Percentiles rank a stretch among this genome's conserved stretches.
These are phyloP conservation scores for Nomada flava DNA, from an alignment of 2,888 invertebrate genomes.

Conservation along the genomic window DNA sequence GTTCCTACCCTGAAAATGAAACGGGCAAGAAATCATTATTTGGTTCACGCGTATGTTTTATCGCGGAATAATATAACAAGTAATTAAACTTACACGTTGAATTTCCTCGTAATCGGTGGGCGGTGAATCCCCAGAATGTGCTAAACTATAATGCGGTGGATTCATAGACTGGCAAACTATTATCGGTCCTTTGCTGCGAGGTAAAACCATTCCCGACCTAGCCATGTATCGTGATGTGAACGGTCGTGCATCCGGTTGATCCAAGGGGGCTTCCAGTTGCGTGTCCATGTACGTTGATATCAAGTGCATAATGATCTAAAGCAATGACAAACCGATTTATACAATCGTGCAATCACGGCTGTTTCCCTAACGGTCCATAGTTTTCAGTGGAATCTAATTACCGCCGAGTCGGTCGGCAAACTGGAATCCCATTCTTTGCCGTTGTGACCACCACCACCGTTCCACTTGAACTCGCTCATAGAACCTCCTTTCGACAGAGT, in stretches of 20 bases:
- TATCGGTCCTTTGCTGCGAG: conserved; percentile 85
- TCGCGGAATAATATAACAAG: neutral
- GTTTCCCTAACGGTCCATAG: neutral
- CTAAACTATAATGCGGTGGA: conserved; percentile 90
- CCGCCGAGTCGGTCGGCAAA: conserved; percentile 94
- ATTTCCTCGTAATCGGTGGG: conserved; percentile 88
- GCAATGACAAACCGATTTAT: conserved; percentile 41
- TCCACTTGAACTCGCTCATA: conserved; percentile 95
- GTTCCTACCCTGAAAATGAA: conserved; percentile 89
- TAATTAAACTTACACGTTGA: conserved; percentile 85
- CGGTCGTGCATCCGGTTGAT: conserved; percentile 88
- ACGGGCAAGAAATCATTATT: conserved; percentile 73
- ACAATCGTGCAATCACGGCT: no score
- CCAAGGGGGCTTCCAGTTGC: conserved; percentile 89
- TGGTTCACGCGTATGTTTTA: neutral
- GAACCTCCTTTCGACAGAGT: conserved; percentile 93
- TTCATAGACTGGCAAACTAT: conserved; percentile 88
- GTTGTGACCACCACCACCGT: conserved; percentile 90
- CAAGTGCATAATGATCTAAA: conserved; percentile 92
- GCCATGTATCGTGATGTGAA: conserved; percentile 85
- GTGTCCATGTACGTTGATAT: conserved; percentile 95
- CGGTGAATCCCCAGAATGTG: conserved; percentile 83
- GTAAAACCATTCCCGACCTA: conserved; percentile 84
- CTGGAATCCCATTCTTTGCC: conserved; percentile 92
- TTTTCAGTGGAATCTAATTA: conserved; percentile 80